phyloP scores from a whole-genome alignment of 2,888 invertebrate species.

The Cotesia congregata region DNA sequence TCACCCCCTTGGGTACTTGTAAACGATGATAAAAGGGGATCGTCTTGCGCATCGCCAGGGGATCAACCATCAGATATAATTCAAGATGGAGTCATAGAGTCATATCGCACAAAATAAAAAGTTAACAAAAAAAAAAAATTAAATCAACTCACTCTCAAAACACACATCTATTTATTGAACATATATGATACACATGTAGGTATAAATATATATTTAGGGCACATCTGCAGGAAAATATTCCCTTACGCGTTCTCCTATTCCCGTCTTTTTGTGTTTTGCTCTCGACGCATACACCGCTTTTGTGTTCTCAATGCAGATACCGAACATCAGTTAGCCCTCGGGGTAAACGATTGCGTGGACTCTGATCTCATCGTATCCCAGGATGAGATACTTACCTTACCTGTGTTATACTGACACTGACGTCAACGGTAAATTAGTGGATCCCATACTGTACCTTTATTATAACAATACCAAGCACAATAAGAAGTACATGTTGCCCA shows the following conservation, averaged over 20 bases:
- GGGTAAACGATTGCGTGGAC: conserved; percentile 28
- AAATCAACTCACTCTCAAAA: conserved; percentile 25
- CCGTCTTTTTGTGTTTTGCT: conserved; percentile 26
- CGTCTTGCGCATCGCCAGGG: conserved; percentile 40
- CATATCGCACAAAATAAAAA: conserved; percentile 50
- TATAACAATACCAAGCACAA: neutral
- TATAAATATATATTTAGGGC: conserved; percentile 30
- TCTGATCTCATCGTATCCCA: neutral
- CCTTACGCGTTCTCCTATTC: conserved; percentile 9
- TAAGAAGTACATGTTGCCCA: neutral
- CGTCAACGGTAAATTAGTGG: neutral
- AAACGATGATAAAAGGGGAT: conserved; percentile 39
- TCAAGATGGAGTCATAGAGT: conserved; percentile 69
- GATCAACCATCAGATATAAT: conserved; percentile 60
- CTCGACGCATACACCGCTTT: conserved; percentile 36
- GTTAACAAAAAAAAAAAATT: conserved; percentile 23
- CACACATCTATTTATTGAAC: neutral
- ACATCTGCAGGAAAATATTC: conserved; percentile 39
- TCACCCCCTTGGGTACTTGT: conserved; percentile 33
- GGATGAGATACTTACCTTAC: conserved; percentile 12
- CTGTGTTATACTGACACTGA: conserved; percentile 18
- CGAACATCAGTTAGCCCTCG: conserved; percentile 27
- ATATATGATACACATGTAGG: neutral
- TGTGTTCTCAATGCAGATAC: conserved; percentile 26
- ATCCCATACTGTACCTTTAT: neutral